Conservation (phyloP, 1,140 invertebrate species). For the Subanguina moxae region DNA sequence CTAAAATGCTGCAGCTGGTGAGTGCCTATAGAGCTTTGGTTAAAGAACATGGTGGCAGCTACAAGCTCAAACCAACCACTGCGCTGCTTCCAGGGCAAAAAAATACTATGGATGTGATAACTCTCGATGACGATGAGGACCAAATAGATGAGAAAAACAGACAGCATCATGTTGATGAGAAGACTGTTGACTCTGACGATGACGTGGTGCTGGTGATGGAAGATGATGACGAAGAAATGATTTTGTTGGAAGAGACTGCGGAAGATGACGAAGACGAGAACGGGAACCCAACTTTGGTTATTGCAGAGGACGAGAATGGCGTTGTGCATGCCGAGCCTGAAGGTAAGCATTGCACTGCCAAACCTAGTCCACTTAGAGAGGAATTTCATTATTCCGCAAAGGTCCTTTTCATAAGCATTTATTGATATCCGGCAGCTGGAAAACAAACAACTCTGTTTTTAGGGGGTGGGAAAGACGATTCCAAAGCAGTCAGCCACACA, state of each 20-base stretch:
- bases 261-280: conserved; percentile 11
- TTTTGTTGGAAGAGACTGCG: neutral
- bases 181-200: neutral
- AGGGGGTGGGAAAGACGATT: neutral
- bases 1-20: conserved; percentile 8
- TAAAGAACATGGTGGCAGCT: conserved; percentile 7
- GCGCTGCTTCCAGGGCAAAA: neutral
- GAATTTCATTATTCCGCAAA: neutral
- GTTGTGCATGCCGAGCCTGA: neutral
- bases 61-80: conserved; percentile 1
- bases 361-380: neutral
- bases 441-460: neutral
- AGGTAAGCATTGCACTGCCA: neutral
- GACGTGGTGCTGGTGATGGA: neutral
- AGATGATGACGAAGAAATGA: conserved; percentile 3
- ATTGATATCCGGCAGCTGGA: too few species aligned
- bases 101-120: conserved; percentile 1
- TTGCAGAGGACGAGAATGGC: neutral
- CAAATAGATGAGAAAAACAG: neutral
- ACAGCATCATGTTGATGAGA: neutral
- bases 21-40: conserved; percentile 2
- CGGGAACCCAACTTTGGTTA: neutral
- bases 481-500: neutral
- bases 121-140: neutral
- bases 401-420: neutral